These are phyloP conservation scores for Lithobates pipiens DNA, from an alignment of 2,797 vertebrate genomes.

Conservation along the genomic window DNA sequence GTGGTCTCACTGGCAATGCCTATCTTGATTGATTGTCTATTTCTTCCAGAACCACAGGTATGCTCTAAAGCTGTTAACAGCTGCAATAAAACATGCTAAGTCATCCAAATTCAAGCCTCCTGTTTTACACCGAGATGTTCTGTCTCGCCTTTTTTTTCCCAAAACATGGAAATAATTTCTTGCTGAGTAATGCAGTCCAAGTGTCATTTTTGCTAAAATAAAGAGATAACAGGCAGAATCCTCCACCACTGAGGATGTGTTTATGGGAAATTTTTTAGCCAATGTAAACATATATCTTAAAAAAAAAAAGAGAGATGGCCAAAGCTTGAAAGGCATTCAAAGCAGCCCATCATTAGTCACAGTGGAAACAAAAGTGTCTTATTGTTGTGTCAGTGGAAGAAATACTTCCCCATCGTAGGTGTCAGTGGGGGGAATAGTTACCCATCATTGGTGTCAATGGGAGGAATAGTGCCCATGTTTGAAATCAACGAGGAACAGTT, in stretches of 20 bases:
- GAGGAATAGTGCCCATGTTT: too few relatives aligned
- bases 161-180: constrained; percentile 24
- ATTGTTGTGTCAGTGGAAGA: too few relatives aligned
- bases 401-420: too few relatives aligned
- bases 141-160: neutral
- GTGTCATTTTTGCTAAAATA: constrained; percentile 29
- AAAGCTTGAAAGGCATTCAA: constrained; percentile 66
- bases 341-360: too few relatives aligned
- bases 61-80: neutral
- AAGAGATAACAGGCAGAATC: constrained; percentile 19
- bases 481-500: too few relatives aligned
- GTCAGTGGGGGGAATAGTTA: too few relatives aligned
- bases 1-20: neutral
- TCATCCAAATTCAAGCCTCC: neutral
- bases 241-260: constrained; percentile 4
- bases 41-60: neutral
- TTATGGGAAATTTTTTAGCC: neutral
- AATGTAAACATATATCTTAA: constrained; percentile 69
- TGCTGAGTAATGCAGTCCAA: constrained; percentile 50
- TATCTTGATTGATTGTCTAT: neutral
- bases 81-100: neutral
- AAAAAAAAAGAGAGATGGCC: constrained; percentile 69
- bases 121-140: neutral
- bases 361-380: too few relatives aligned
- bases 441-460: too few relatives aligned